Evolutionary conservation across 1,140 invertebrate genomes (phyloP).

Genomic region (Meloidogyne chitwoodi): DNA sequence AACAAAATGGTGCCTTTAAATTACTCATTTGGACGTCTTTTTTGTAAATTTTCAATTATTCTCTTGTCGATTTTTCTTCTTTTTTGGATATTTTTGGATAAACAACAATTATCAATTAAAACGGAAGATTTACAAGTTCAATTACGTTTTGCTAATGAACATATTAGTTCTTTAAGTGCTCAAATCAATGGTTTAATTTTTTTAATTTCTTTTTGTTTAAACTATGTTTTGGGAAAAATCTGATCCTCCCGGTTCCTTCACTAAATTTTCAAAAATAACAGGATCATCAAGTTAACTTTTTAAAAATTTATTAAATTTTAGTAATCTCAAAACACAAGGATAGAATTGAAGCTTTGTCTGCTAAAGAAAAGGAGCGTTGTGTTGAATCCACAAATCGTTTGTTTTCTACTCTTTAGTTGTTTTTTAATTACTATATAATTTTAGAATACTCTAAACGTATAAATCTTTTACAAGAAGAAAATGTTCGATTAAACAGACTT

Average conservation of each 20-base stretch:
- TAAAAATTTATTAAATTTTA: too few relatives aligned
- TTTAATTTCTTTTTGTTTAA: too few relatives aligned
- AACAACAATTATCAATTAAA: slow-evolving; percentile 7
- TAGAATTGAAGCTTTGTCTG: slow-evolving; percentile 11
- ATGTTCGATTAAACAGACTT: not conserved
- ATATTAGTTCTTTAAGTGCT: slow-evolving; percentile 6
- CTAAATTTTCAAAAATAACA: too few relatives aligned
- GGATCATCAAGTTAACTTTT: too few relatives aligned
- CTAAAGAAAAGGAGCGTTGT: slow-evolving; percentile 12
- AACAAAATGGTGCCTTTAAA: slow-evolving; percentile 19
- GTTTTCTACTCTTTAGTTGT: not conserved
- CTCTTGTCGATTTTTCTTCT: slow-evolving; percentile 4
- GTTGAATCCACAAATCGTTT: not conserved
- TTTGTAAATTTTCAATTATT: slow-evolving; percentile 9
- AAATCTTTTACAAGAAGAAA: not conserved
- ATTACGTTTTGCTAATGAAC: slow-evolving; percentile 3
- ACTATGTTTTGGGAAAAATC: too few relatives aligned
- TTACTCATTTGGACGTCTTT: slow-evolving; percentile 1
- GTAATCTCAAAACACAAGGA: slow-evolving; percentile 15
- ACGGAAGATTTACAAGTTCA: slow-evolving; percentile 1
- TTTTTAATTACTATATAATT: not conserved
- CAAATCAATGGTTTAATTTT: slow-evolving; percentile 9
- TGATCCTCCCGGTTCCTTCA: too few relatives aligned
- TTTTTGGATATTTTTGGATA: slow-evolving; percentile 2
- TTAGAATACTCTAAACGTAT: not conserved